Conservation (phyloP, 2,888 invertebrate genomes). For the Tanypteryx hageni region DNA sequence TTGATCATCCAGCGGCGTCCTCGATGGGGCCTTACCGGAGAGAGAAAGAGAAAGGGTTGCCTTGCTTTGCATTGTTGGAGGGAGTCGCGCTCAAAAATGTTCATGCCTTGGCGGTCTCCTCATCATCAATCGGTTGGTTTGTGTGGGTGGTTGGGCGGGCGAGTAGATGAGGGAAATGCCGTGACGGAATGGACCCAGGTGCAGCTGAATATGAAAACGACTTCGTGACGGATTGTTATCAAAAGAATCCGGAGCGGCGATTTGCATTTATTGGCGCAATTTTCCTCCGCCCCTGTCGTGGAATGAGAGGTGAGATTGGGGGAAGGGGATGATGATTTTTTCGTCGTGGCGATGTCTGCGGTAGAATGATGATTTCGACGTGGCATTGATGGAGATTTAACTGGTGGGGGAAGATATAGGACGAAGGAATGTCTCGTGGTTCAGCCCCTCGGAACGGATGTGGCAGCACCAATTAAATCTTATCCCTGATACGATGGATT, state of each 20-base stretch:
- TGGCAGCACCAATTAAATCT: slow-evolving; percentile 48
- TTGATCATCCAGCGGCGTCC: slow-evolving; percentile 7
- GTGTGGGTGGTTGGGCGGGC: background rate
- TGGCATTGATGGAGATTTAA: slow-evolving; percentile 49
- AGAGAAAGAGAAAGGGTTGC: slow-evolving; percentile 12
- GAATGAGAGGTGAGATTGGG: background rate
- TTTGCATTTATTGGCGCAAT: slow-evolving; percentile 60
- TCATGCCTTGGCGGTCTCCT: slow-evolving; percentile 13
- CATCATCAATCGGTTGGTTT: slow-evolving; percentile 28
- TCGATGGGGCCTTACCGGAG: slow-evolving; percentile 6
- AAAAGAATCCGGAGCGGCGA: slow-evolving; percentile 53
- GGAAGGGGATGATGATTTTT: slow-evolving; percentile 5
- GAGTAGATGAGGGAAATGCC: background rate
- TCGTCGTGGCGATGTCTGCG: background rate
- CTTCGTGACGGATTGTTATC: slow-evolving; percentile 42
- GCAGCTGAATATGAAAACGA: background rate
- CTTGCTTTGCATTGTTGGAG: background rate
- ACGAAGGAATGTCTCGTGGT: background rate
- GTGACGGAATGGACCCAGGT: slow-evolving; percentile 56
- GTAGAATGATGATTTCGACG: slow-evolving; percentile 54
- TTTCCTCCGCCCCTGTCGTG: background rate
- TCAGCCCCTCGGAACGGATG: slow-evolving; percentile 14
- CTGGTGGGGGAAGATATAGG: slow-evolving; percentile 25
- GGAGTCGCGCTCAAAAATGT: slow-evolving; percentile 19
- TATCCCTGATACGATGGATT: background rate